phyloP scores from a whole-genome alignment of 2,888 invertebrate genomes.

The Phyllotreta striolata region DNA sequence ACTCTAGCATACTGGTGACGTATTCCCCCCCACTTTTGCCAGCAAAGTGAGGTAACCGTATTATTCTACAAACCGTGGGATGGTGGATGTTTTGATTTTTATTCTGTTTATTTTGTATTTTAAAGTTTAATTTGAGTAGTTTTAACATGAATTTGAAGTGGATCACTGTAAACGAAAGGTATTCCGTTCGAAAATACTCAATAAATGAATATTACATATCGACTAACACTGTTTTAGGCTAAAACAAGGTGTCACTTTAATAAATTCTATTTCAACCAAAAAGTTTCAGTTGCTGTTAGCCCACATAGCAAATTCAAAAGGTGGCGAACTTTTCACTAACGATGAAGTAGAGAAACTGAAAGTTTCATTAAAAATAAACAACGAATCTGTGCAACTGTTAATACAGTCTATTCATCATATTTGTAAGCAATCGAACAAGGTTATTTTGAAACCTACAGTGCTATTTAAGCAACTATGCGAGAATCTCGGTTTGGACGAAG shows the following conservation, averaged over 20 bases:
- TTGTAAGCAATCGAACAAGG: constrained; percentile 62
- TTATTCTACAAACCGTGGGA: no score
- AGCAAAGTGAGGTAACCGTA: no score
- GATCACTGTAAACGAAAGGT: constrained; percentile 49
- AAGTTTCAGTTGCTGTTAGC: constrained; percentile 51
- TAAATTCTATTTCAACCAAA: constrained; percentile 50
- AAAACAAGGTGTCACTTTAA: constrained; percentile 50
- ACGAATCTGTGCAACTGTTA: constrained; percentile 46
- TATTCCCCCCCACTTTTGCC: no score
- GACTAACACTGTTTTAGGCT: constrained; percentile 43
- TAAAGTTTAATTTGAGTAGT: background rate
- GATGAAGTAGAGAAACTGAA: constrained; percentile 50
- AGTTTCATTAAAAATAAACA: constrained; percentile 49
- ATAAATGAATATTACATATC: background rate
- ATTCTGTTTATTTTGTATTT: background rate
- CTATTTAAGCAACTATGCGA: constrained; percentile 64
- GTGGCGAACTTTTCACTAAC: constrained; percentile 47
- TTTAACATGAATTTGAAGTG: constrained; percentile 44
- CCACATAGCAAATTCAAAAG: constrained; percentile 46
- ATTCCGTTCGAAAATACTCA: constrained; percentile 12
- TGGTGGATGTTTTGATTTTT: no score
- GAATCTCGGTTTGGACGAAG: constrained; percentile 61
- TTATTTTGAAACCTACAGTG: constrained; percentile 65
- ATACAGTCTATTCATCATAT: constrained; percentile 58
- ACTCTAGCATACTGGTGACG: no score